These are phyloP conservation scores for Lumbricus terrestris DNA, from an alignment of 2,888 invertebrate species.

Conservation along the genomic window DNA sequence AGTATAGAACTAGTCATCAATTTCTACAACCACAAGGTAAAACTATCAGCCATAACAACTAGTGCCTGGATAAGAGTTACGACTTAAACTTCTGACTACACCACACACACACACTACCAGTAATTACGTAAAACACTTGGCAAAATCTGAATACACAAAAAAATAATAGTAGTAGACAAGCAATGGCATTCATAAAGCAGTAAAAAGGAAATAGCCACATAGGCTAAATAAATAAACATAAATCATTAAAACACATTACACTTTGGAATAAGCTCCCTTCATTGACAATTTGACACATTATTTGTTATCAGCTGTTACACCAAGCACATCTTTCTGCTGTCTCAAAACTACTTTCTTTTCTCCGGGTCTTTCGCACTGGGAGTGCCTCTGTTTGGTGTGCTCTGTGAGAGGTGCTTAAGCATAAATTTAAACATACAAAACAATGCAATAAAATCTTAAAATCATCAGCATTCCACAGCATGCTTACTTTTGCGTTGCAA, in stretches of 20 bases:
- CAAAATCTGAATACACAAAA: neutral
- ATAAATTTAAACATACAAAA: neutral
- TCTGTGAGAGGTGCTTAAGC: too few species aligned
- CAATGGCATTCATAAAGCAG: neutral
- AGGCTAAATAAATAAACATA: neutral
- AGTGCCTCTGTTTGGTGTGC: too few species aligned
- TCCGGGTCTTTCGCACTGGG: too few species aligned
- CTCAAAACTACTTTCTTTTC: too few species aligned
- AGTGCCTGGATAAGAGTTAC: neutral
- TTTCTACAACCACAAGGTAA: neutral
- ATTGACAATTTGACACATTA: too few species aligned
- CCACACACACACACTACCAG: neutral
- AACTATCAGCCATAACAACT: neutral
- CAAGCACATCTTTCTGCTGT: too few species aligned
- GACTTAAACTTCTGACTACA: neutral
- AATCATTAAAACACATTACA: too few species aligned
- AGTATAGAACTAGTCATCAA: too few species aligned
- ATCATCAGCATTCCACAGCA: neutral
- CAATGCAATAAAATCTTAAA: neutral
- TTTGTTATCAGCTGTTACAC: too few species aligned
- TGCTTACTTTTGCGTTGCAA: neutral
- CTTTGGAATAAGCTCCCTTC: too few species aligned
- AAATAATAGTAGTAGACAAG: neutral
- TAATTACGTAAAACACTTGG: neutral
- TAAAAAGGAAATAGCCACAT: neutral